Conservation (phyloP, 1,140 invertebrate genomes). For the Calephelis virginiensis region DNA sequence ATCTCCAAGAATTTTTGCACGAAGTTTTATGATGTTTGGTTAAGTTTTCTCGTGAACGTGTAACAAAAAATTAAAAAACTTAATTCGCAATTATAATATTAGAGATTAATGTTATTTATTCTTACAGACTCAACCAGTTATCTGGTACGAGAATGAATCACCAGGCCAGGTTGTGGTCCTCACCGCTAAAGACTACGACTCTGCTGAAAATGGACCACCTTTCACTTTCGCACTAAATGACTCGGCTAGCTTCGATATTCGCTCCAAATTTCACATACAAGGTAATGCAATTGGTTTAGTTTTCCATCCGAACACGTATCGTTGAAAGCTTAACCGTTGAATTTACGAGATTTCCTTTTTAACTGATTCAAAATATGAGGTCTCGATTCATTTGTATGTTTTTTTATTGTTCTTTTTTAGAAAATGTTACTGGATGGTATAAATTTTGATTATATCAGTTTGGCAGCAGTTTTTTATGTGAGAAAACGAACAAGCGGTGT, state of each 20-base stretch:
- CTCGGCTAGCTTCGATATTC: conserved; percentile 83
- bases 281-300: conserved; percentile 54
- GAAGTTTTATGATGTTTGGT: no score
- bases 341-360: background rate
- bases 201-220: conserved; percentile 88
- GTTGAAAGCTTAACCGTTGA: background rate
- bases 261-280: conserved; percentile 84
- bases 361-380: background rate
- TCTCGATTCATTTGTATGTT: no score
- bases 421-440: no score
- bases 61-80: no score
- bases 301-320: conserved; percentile 6
- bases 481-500: no score
- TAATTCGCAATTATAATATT: no score
- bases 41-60: no score
- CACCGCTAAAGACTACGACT: conserved; percentile 89
- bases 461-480: no score
- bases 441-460: no score
- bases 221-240: conserved; percentile 87
- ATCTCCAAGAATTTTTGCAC: no score
- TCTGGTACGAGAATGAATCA: conserved; percentile 89
- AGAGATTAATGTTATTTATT: conserved; percentile 7
- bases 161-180: conserved; percentile 84
- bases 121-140: conserved; percentile 83
- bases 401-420: no score